Evolutionary conservation across 2,113 vertebrate genomes (phyloP).

Genomic region (Poeciliopsis turrubarensis): DNA sequence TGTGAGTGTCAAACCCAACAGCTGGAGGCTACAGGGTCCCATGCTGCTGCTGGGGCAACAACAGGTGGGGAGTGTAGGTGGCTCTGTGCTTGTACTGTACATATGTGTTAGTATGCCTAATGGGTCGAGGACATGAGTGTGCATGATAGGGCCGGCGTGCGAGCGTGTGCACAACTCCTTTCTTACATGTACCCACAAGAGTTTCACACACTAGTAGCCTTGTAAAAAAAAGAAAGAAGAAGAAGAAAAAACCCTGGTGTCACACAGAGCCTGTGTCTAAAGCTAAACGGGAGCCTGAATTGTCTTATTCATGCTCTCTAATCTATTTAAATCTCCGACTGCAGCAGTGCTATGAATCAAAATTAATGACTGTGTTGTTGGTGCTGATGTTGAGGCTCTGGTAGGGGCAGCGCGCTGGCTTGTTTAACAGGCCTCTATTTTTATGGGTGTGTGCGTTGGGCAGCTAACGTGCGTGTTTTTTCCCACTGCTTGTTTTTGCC

Average conservation of each 20-base stretch:
- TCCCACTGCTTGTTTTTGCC: constrained; percentile 40
- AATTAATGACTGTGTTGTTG: constrained; percentile 58
- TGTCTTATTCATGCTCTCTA: constrained; percentile 55
- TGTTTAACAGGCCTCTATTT: constrained; percentile 40
- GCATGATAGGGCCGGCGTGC: constrained; percentile 1
- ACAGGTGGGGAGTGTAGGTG: constrained; percentile 63
- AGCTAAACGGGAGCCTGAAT: constrained; percentile 44
- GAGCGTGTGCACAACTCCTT: constrained; percentile 23
- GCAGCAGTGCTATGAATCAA: constrained; percentile 49
- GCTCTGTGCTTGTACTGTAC: constrained; percentile 47
- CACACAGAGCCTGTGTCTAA: constrained; percentile 42
- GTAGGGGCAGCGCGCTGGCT: constrained; percentile 34
- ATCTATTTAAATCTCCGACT: constrained; percentile 51
- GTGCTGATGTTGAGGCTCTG: constrained; percentile 49
- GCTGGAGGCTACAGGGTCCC: constrained; percentile 54
- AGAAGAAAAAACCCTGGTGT: constrained; percentile 2
- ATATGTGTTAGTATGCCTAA: constrained; percentile 35
- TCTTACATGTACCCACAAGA: constrained; percentile 17
- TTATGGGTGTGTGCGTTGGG: not conserved
- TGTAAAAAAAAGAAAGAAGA: constrained; percentile 4
- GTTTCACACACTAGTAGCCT: constrained; percentile 20
- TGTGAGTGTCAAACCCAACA: constrained; percentile 47
- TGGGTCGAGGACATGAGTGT: constrained; percentile 4
- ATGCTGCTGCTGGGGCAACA: constrained; percentile 28
- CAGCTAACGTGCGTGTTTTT: constrained; percentile 33